Evolutionary conservation across 2,797 vertebrate genomes (phyloP).

Genomic region (Tapirus indicus): DNA sequence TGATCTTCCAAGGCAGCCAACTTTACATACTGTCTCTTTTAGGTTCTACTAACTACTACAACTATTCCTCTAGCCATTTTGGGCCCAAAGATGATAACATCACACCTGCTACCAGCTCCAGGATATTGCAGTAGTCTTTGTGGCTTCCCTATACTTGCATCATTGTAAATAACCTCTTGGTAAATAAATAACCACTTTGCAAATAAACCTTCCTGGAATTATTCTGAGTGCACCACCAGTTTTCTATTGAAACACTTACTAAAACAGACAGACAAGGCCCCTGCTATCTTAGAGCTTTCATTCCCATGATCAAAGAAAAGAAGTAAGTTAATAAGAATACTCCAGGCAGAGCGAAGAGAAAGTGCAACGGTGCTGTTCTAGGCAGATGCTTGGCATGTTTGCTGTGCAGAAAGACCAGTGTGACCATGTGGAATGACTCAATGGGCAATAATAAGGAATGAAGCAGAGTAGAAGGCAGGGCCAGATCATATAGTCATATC

Average conservation of each 20-base stretch:
- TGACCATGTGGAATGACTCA: background rate
- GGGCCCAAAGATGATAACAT: background rate
- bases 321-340: background rate
- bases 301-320: background rate
- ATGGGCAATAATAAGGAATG: background rate
- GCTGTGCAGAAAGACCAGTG: background rate
- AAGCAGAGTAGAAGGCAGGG: background rate
- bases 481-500: background rate
- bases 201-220: background rate
- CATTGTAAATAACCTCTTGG: background rate
- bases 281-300: background rate
- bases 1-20: background rate
- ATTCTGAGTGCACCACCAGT: conserved; percentile 8
- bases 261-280: background rate
- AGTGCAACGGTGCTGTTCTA: background rate
- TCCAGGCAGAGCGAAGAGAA: background rate
- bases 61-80: background rate
- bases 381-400: background rate
- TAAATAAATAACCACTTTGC: background rate
- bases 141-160: background rate
- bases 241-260: conserved; percentile 2
- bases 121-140: background rate
- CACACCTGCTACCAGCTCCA: background rate
- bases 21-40: background rate
- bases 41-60: background rate